These are phyloP conservation scores for Ichneumoninae sp. DNA, from an alignment of 2,888 invertebrate genomes.

Conservation along the genomic window DNA sequence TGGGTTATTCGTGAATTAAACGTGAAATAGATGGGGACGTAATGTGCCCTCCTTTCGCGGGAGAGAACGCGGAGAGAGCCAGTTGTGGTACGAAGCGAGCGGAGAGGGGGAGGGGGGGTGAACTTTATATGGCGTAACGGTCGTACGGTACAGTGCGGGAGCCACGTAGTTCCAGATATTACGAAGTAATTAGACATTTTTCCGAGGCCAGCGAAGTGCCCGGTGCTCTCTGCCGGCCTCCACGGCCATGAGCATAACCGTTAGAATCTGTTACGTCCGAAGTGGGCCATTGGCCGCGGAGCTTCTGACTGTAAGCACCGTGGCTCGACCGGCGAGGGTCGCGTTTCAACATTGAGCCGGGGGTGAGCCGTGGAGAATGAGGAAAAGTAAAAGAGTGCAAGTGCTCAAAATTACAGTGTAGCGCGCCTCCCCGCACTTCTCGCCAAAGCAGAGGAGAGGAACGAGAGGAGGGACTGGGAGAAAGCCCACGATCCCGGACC, in stretches of 20 bases:
- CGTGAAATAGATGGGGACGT: constrained; percentile 49
- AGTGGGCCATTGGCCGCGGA: constrained; percentile 62
- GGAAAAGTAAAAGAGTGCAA: constrained; percentile 37
- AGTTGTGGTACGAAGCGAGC: constrained; percentile 19
- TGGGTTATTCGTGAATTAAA: constrained; percentile 47
- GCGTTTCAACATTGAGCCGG: constrained; percentile 65
- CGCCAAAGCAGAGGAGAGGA: constrained; percentile 30
- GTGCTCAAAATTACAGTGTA: constrained; percentile 48
- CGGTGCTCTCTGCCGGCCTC: constrained; percentile 39
- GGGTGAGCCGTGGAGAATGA: constrained; percentile 45
- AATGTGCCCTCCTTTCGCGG: constrained; percentile 34
- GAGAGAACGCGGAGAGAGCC: not conserved
- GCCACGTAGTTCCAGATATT: constrained; percentile 67
- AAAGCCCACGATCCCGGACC: constrained; percentile 20
- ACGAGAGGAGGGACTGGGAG: constrained; percentile 5
- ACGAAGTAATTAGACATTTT: constrained; percentile 78
- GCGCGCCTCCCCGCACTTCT: not conserved
- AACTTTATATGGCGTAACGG: constrained; percentile 58
- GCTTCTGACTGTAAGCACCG: constrained; percentile 60
- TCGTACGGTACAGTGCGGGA: constrained; percentile 14
- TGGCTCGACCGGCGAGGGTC: constrained; percentile 42
- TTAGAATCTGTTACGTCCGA: constrained; percentile 81
- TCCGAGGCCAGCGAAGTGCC: constrained; percentile 51
- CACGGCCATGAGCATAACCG: constrained; percentile 80
- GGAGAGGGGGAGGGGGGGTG: not conserved